These are phyloP conservation scores for Trematomus bernacchii DNA, from an alignment of 2,797 vertebrate genomes.

Conservation along the genomic window DNA sequence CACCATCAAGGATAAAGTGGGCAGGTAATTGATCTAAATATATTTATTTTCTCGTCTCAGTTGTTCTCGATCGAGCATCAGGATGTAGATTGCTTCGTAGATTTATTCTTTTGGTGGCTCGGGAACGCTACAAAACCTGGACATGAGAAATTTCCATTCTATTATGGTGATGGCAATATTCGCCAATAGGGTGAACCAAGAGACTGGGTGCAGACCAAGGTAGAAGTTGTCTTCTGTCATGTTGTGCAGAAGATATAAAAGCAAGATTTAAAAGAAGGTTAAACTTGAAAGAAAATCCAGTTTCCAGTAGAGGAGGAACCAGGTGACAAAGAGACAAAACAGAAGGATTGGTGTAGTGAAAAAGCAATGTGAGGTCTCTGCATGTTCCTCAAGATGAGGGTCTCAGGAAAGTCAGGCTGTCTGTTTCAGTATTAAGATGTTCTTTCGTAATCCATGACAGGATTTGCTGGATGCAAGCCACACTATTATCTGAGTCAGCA, in stretches of 20 bases:
- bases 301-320: neutral
- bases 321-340: neutral
- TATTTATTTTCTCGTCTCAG: conserved; percentile 3
- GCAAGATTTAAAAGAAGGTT: neutral
- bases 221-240: conserved; percentile 65
- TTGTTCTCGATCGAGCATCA: conserved; percentile 17
- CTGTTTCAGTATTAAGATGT: conserved; percentile 29
- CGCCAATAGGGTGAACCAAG: conserved; percentile 73
- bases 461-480: conserved; percentile 65
- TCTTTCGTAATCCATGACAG: conserved; percentile 71
- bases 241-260: conserved; percentile 1
- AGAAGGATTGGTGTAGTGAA: neutral
- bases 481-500: conserved; percentile 62
- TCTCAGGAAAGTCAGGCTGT: conserved; percentile 13
- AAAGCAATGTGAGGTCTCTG: conserved; percentile 16
- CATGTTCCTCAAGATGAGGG: conserved; percentile 20
- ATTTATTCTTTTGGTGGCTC: neutral
- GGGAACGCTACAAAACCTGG: conserved; percentile 19
- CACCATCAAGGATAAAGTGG: conserved; percentile 23
- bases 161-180: conserved; percentile 66
- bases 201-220: conserved; percentile 77
- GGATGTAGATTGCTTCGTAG: neutral
- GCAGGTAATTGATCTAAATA: conserved; percentile 20
- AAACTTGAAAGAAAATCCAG: neutral
- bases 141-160: conserved; percentile 77